phyloP scores from a whole-genome alignment of 92 coral and sea anemone species.

The Nematostella vectensis region DNA sequence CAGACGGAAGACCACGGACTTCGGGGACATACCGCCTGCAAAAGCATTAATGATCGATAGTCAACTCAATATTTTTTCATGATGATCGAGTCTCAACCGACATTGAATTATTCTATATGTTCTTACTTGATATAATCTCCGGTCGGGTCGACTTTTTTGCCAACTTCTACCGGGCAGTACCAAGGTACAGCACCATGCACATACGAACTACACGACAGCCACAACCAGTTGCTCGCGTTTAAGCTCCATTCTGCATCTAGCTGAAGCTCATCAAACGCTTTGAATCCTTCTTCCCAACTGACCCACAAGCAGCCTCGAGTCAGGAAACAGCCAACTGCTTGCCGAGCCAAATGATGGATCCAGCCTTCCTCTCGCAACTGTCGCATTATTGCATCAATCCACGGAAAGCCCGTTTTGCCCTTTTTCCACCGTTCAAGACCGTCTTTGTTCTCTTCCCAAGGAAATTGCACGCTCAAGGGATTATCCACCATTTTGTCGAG shows the following conservation, averaged over 20 bases:
- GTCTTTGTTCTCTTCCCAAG: slow-evolving; percentile 68
- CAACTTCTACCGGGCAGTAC: slow-evolving; percentile 70
- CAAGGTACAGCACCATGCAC: slow-evolving; percentile 29
- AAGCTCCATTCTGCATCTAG: slow-evolving; percentile 82
- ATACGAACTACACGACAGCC: slow-evolving; percentile 61
- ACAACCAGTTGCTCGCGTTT: slow-evolving; percentile 77
- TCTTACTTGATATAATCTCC: slow-evolving; percentile 60
- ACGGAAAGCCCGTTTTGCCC: slow-evolving; percentile 88
- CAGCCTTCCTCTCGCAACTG: slow-evolving; percentile 83
- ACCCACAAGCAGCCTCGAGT: slow-evolving; percentile 89
- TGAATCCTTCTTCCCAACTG: slow-evolving; percentile 91
- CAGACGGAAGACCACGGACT: slow-evolving; percentile 57
- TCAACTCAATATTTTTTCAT: too few relatives aligned
- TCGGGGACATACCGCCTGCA: slow-evolving; percentile 76
- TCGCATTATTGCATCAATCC: slow-evolving; percentile 85
- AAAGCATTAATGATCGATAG: too few relatives aligned
- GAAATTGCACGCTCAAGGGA: slow-evolving; percentile 52
- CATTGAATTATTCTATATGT: too few relatives aligned
- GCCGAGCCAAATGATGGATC: slow-evolving; percentile 68
- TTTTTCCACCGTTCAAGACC: slow-evolving; percentile 50
- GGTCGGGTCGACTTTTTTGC: slow-evolving; percentile 48
- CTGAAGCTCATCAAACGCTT: slow-evolving; percentile 77
- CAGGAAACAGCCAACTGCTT: slow-evolving; percentile 72
- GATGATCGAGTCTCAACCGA: too few relatives aligned
- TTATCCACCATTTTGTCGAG: slow-evolving; percentile 48